These are phyloP conservation scores for Diachrysia chrysitis DNA, from an alignment of 2,888 invertebrate genomes.

Conservation along the genomic window DNA sequence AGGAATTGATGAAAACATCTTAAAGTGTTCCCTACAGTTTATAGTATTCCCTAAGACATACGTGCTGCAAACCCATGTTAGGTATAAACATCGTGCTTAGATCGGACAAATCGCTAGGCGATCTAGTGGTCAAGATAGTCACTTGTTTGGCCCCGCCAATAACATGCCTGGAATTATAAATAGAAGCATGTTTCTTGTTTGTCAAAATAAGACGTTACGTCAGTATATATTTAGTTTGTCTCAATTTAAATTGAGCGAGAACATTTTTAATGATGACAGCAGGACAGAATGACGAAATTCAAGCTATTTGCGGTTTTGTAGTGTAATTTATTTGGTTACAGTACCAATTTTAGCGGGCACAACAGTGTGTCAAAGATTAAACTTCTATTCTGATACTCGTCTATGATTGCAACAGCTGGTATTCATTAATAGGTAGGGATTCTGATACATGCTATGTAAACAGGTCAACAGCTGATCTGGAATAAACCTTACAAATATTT, in stretches of 20 bases:
- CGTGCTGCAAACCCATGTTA: slow-evolving; percentile 45
- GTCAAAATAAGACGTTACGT: neutral
- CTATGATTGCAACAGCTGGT: neutral
- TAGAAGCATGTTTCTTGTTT: slow-evolving; percentile 1
- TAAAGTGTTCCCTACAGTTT: slow-evolving; percentile 29
- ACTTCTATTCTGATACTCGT: no score
- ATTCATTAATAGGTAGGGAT: neutral
- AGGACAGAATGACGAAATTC: neutral
- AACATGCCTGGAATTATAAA: slow-evolving; percentile 36
- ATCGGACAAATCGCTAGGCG: slow-evolving; percentile 54
- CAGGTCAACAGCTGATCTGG: neutral
- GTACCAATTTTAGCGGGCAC: neutral
- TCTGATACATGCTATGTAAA: neutral
- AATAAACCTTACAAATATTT: neutral
- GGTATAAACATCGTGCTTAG: slow-evolving; percentile 42
- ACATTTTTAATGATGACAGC: neutral
- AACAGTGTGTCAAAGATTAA: neutral
- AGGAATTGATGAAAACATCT: slow-evolving; percentile 25
- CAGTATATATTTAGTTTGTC: neutral
- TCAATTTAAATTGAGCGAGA: neutral
- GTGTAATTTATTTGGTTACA: neutral
- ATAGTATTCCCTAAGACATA: slow-evolving; percentile 32
- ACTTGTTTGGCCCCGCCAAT: slow-evolving; percentile 43
- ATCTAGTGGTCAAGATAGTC: slow-evolving; percentile 51
- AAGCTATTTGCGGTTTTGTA: neutral